phyloP scores from a whole-genome alignment of 2,888 invertebrate species.

The Nezara viridula region DNA sequence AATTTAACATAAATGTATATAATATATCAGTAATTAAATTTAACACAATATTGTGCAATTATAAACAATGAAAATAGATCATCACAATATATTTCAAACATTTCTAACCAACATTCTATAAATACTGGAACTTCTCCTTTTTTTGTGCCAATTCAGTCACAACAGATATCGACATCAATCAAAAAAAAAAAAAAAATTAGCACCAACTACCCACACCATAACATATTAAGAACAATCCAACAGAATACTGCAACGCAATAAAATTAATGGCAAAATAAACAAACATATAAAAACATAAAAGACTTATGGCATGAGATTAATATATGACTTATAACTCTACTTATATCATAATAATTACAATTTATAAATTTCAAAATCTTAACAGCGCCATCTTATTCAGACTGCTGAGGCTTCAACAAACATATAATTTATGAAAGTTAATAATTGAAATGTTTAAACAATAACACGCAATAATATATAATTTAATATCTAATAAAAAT shows the following conservation, averaged over 20 bases:
- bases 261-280: slow-evolving; percentile 45
- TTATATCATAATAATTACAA: slow-evolving; percentile 30
- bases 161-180: neutral
- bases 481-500: slow-evolving; percentile 48
- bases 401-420: slow-evolving; percentile 45
- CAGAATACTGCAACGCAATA: slow-evolving; percentile 55
- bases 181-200: slow-evolving; percentile 49
- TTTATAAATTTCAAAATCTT: slow-evolving; percentile 46
- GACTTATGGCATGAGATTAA: slow-evolving; percentile 54
- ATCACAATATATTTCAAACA: slow-evolving; percentile 35
- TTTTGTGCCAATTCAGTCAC: slow-evolving; percentile 51
- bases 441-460: slow-evolving; percentile 46
- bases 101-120: slow-evolving; percentile 43
- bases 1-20: slow-evolving; percentile 21
- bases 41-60: slow-evolving; percentile 43
- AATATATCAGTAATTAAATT: slow-evolving; percentile 55
- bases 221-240: slow-evolving; percentile 50
- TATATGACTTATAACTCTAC: slow-evolving; percentile 44
- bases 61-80: slow-evolving; percentile 39
- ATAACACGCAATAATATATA: slow-evolving; percentile 47
- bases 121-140: slow-evolving; percentile 37
- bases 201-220: slow-evolving; percentile 59
- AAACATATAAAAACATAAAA: slow-evolving; percentile 51
- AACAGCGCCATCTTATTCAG: neutral
- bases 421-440: slow-evolving; percentile 39